Evolutionary conservation across 2,113 vertebrate species (phyloP), one percentile per base, ranked within the genome.

Genomic region (Globicephala melas): DNA sequence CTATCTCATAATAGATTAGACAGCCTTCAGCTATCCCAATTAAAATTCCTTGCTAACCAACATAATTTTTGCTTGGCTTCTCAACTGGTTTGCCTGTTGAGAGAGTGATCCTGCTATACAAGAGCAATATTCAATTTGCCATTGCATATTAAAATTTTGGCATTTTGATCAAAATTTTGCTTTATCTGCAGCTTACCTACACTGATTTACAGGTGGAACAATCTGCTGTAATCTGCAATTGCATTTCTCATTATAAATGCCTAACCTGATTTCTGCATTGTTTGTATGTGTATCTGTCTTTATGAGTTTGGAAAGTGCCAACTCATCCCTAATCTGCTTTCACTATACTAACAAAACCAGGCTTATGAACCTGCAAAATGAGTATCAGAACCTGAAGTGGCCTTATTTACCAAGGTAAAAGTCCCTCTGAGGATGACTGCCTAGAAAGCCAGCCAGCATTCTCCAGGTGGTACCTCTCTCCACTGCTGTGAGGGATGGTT

Each of bases 281-380:
- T 65, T 63, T 88, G 0, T 53, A 92, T 15, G 33, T 63, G 13
- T 77, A 67, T 65, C 38, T 68, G 36, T 41, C 31, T 82, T 77
- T 67, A 68, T 77, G 86, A 77, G 10, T 65, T 60, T n/a, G 33
- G 21, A 77, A 96, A 96, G 76, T 63, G 65, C 12, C 60, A 85
- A 83, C 23, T 63, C 11, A 94, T 26, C 47, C 44, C 11, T 89
- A 62, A 83, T 83, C 23, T 80, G 9, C 23, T 92, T 80, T 60
- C 21, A 89, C 70, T 91, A 93, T 65, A 86, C n/a, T 65, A 93
- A 91, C 41, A 82, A 96, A 92, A 81, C 6, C 25, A 91, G 38
- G 21, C 67, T 89, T 92, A 63, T 83, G 41, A 86, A 36, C 25
- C 6, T 83, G 26, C 15, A 95, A 79, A 65, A 70, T 87, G 21